phyloP scores from a whole-genome alignment of 2,888 invertebrate species.

The Ametastegia equiseti region DNA sequence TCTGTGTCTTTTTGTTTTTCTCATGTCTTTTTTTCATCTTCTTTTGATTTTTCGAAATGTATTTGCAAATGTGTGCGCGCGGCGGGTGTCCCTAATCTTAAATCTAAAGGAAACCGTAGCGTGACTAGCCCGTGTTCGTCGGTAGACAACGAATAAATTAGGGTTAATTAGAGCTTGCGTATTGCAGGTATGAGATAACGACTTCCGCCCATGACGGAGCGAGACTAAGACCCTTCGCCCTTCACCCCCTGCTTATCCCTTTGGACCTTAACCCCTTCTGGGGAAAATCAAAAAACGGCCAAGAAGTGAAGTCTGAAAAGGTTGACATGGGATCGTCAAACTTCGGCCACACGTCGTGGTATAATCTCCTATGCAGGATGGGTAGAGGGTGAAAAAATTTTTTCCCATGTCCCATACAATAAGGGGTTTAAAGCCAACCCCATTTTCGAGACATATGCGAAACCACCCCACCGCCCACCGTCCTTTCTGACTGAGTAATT shows the following conservation, averaged over 20 bases:
- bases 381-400: constrained; percentile 59
- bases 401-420: constrained; percentile 59
- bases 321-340: constrained; percentile 36
- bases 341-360: constrained; percentile 48
- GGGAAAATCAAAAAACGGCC: not conserved
- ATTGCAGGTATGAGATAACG: constrained; percentile 40
- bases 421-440: constrained; percentile 54
- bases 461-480: constrained; percentile 35
- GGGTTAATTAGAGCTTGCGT: constrained; percentile 40
- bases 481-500: constrained; percentile 62
- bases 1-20: not conserved
- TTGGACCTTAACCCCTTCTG: no score
- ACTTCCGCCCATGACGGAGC: constrained; percentile 27
- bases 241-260: no score
- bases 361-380: constrained; percentile 58
- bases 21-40: not conserved
- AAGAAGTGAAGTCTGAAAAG: not conserved
- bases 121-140: constrained; percentile 40
- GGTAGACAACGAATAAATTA: constrained; percentile 47
- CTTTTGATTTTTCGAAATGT: not conserved
- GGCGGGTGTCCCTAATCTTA: constrained; percentile 29
- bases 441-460: constrained; percentile 65
- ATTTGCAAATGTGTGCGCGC: not conserved
- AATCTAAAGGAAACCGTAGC: constrained; percentile 44
- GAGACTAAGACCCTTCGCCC: not conserved